Conservation (phyloP, 2,113 vertebrate genomes). For the Hippocampus mohnikei region DNA sequence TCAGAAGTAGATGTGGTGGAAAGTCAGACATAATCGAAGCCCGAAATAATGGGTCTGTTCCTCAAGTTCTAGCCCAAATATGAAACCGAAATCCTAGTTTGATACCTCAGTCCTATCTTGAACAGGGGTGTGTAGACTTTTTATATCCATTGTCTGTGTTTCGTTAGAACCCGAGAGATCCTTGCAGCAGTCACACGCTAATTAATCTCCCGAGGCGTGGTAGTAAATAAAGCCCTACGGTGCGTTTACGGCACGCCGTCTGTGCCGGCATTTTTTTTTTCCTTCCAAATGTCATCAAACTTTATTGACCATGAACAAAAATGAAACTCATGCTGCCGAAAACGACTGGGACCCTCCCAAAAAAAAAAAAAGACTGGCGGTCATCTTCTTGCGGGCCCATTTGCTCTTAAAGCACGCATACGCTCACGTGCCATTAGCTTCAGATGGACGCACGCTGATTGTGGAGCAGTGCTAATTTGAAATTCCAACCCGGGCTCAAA, state of each 20-base stretch:
- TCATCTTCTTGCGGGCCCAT: conserved; percentile 15
- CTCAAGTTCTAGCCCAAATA: too few relatives aligned
- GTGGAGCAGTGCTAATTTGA: conserved; percentile 11
- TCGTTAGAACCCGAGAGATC: neutral
- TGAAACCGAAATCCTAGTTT: neutral
- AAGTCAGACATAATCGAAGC: too few relatives aligned
- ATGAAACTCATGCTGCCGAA: conserved; percentile 4
- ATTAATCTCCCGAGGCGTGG: neutral
- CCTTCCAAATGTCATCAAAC: conserved; percentile 1
- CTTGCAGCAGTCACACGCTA: neutral
- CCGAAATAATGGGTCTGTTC: too few relatives aligned
- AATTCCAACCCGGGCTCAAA: neutral
- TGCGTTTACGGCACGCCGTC: neutral
- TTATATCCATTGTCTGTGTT: neutral
- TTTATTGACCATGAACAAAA: conserved; percentile 7
- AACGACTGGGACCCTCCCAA: neutral
- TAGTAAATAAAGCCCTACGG: neutral
- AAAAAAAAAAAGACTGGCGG: neutral
- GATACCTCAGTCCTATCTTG: neutral
- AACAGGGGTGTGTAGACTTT: neutral
- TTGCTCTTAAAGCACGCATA: conserved; percentile 28
- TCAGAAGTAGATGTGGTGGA: too few relatives aligned
- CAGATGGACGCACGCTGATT: conserved; percentile 5
- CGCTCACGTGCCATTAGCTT: conserved; percentile 15
- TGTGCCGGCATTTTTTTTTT: neutral